Evolutionary conservation across 1,140 invertebrate species (phyloP).

Genomic region (Drosophila gunungcola): DNA sequence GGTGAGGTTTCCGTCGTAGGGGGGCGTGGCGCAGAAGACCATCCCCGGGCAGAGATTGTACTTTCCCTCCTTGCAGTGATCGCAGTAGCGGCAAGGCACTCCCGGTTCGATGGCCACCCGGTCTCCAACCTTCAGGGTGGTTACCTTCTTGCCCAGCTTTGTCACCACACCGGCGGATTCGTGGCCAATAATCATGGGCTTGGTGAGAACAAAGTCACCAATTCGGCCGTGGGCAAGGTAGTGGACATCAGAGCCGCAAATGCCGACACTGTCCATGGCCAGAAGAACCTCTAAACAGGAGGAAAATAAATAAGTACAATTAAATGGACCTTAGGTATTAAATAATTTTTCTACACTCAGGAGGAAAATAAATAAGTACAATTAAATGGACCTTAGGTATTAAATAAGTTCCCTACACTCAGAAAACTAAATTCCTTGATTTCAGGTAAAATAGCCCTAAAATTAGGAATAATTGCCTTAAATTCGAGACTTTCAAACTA

Average conservation of each 20-base stretch:
- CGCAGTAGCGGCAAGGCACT: conserved; percentile 93
- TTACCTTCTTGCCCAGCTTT: conserved; percentile 90
- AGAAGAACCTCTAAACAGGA: conserved; percentile 89
- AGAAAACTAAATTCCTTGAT: no score
- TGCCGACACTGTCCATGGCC: conserved; percentile 95
- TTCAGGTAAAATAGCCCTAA: no score
- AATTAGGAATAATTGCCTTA: no score
- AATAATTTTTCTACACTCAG: no score
- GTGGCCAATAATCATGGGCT: conserved; percentile 96
- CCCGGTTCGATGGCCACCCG: conserved; percentile 97
- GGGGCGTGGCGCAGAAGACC: conserved; percentile 95
- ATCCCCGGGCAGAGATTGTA: conserved; percentile 97
- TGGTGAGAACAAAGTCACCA: conserved; percentile 91
- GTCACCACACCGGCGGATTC: conserved; percentile 91
- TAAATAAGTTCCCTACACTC: no score
- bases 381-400: no score
- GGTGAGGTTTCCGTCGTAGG: conserved; percentile 93
- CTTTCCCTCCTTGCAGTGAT: conserved; percentile 93
- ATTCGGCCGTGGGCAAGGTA: conserved; percentile 94
- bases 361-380: background rate
- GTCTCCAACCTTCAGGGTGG: conserved; percentile 92
- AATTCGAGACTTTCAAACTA: no score
- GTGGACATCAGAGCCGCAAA: conserved; percentile 98
- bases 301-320: background rate
- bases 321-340: no score